Evolutionary conservation across 2,888 invertebrate species (phyloP).

Genomic region (Cylindroiulus punctatus): DNA sequence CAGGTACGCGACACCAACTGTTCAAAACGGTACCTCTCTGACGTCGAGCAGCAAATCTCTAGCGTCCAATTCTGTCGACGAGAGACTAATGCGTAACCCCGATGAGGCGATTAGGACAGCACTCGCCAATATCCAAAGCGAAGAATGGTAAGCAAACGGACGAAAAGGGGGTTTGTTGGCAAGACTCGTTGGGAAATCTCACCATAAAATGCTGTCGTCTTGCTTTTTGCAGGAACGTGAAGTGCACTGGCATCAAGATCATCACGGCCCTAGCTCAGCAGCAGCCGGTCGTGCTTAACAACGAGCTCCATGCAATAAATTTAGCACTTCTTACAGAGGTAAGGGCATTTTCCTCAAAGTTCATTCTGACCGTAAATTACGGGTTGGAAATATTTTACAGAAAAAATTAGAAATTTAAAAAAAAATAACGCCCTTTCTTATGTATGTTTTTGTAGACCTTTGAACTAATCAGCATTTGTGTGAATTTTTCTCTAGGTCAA

Average conservation of each 20-base stretch:
- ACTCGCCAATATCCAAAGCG: slow-evolving; percentile 63
- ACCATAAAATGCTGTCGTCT: neutral
- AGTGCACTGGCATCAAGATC: slow-evolving; percentile 74
- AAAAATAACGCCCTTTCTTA: too few species aligned
- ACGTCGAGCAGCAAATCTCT: neutral
- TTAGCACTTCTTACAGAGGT: slow-evolving; percentile 73
- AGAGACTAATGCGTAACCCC: slow-evolving; percentile 72
- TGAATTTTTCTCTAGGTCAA: slow-evolving; percentile 71
- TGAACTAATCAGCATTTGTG: neutral
- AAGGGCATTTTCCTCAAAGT: too few species aligned
- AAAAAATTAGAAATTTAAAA: too few species aligned
- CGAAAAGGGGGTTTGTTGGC: neutral
- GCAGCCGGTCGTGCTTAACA: slow-evolving; percentile 73
- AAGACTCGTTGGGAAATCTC: neutral
- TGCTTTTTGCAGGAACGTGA: slow-evolving; percentile 64
- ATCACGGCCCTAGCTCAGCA: slow-evolving; percentile 77
- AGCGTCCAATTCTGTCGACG: slow-evolving; percentile 49
- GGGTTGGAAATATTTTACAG: too few species aligned
- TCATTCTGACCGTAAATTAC: too few species aligned
- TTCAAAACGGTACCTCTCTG: neutral
- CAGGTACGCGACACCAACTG: neutral
- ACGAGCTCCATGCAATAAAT: slow-evolving; percentile 74
- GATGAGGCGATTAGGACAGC: slow-evolving; percentile 74
- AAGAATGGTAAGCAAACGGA: slow-evolving; percentile 64
- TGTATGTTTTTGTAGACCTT: too few species aligned